A percentile compares a stretch with the other conserved stretches of the same genome.
Conservation (phyloP, 2,888 invertebrate genomes). For the Ornithoptera alexandrae region DNA sequence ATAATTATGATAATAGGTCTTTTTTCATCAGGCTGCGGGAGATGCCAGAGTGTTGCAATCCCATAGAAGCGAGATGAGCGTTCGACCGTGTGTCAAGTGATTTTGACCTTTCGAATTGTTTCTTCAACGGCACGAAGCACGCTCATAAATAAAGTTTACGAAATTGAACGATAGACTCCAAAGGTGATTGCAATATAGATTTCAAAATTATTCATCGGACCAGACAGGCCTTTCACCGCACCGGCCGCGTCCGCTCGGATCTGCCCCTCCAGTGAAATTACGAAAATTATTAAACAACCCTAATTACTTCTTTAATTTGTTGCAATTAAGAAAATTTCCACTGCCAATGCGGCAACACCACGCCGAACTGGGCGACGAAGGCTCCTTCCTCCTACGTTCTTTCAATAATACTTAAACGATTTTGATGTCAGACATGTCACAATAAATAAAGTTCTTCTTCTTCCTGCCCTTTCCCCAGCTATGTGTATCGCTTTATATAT, state of each 20-base stretch:
- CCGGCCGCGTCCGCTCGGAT: background rate
- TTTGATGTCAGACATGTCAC: too few relatives aligned
- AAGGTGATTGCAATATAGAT: slow-evolving; percentile 28
- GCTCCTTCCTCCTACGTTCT: too few relatives aligned
- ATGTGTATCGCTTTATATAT: too few relatives aligned
- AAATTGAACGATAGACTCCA: slow-evolving; percentile 21
- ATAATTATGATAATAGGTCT: background rate
- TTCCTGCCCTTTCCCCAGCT: too few relatives aligned
- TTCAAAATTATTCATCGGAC: slow-evolving; percentile 27
- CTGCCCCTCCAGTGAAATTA: slow-evolving; percentile 8
- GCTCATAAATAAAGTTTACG: slow-evolving; percentile 24
- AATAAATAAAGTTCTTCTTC: too few relatives aligned
- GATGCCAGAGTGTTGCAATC: slow-evolving; percentile 1
- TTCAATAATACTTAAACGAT: too few relatives aligned
- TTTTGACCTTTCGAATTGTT: slow-evolving; percentile 33
- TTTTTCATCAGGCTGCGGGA: too few relatives aligned
- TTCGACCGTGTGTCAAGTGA: slow-evolving; percentile 23
- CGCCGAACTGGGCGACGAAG: too few relatives aligned
- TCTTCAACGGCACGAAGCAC: slow-evolving; percentile 18
- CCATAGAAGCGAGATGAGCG: background rate
- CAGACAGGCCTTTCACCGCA: slow-evolving; percentile 21
- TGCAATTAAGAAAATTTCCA: slow-evolving; percentile 1
- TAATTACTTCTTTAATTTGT: slow-evolving; percentile 2
- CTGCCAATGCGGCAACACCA: too few relatives aligned
- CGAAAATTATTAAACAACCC: slow-evolving; percentile 10